Evolutionary conservation across 2,888 invertebrate species (phyloP).

Genomic region (Phragmatobia fuliginosa): DNA sequence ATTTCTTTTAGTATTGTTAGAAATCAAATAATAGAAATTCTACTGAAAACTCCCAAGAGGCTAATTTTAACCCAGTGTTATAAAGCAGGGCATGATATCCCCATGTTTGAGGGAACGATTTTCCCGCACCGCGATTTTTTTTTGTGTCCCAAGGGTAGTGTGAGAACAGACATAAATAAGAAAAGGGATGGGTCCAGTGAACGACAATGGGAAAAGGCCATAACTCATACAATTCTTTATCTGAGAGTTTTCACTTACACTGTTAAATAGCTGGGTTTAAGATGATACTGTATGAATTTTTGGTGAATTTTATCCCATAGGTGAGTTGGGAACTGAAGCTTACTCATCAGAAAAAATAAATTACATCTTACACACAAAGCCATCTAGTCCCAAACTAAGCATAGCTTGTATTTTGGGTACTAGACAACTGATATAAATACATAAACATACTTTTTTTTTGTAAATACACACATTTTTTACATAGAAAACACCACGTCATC

Average conservation of each 20-base stretch:
- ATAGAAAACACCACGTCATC: too few species aligned
- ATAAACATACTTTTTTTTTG: too few species aligned
- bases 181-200: slow-evolving; percentile 22
- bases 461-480: too few species aligned
- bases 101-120: slow-evolving; percentile 30
- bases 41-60: slow-evolving; percentile 6
- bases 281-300: neutral
- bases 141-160: slow-evolving; percentile 22
- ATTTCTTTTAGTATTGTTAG: neutral
- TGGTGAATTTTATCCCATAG: neutral
- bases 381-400: too few species aligned
- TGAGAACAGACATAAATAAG: slow-evolving; percentile 44
- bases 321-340: neutral
- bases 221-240: slow-evolving; percentile 43
- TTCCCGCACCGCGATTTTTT: slow-evolving; percentile 29
- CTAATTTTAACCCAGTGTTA: slow-evolving; percentile 5
- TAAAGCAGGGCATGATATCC: slow-evolving; percentile 34
- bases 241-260: slow-evolving; percentile 24
- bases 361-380: too few species aligned
- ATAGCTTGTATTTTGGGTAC: too few species aligned
- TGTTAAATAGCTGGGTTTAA: slow-evolving; percentile 23
- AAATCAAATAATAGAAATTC: slow-evolving; percentile 6
- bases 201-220: slow-evolving; percentile 39
- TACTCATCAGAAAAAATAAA: neutral
- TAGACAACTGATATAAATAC: too few species aligned